Evolutionary conservation across 2,113 vertebrate species (phyloP).

Genomic region (Pandion haliaetus): DNA sequence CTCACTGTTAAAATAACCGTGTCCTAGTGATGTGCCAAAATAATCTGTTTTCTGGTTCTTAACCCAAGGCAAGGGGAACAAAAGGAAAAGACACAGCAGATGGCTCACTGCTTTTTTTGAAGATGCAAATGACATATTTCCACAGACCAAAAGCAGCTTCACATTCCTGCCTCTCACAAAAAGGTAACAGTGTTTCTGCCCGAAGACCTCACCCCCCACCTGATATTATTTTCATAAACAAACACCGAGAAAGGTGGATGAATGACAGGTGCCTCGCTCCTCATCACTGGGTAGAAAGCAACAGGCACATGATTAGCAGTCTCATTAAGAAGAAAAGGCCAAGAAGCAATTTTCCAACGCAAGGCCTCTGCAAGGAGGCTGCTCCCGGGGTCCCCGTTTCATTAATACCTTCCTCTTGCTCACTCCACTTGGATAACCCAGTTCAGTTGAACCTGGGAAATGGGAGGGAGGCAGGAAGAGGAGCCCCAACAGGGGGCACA

Average conservation of each 20-base stretch:
- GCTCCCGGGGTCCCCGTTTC: neutral
- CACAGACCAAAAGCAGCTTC: neutral
- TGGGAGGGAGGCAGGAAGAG: rapidly evolving
- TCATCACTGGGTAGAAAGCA: neutral
- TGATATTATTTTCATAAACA: neutral
- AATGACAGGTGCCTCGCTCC: neutral
- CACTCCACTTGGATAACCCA: rapidly evolving
- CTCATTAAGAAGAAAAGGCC: neutral
- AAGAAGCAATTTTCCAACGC: neutral
- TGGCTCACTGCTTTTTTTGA: neutral
- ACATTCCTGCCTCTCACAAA: neutral
- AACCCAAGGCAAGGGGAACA: neutral
- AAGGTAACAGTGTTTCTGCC: neutral
- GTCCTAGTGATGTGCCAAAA: neutral
- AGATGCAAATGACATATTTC: rapidly evolving
- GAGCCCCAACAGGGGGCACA: neutral
- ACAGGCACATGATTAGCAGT: neutral
- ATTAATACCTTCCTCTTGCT: neutral
- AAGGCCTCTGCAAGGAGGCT: neutral
- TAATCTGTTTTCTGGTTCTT: neutral
- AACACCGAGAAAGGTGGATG: rapidly evolving
- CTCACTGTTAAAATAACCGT: neutral
- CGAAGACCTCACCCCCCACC: neutral
- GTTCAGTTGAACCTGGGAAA: neutral
- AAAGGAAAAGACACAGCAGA: neutral